Base-by-base conservation (phyloP, 2,113 vertebrate genomes). In the Cephalopterus ornatus region DNA sequence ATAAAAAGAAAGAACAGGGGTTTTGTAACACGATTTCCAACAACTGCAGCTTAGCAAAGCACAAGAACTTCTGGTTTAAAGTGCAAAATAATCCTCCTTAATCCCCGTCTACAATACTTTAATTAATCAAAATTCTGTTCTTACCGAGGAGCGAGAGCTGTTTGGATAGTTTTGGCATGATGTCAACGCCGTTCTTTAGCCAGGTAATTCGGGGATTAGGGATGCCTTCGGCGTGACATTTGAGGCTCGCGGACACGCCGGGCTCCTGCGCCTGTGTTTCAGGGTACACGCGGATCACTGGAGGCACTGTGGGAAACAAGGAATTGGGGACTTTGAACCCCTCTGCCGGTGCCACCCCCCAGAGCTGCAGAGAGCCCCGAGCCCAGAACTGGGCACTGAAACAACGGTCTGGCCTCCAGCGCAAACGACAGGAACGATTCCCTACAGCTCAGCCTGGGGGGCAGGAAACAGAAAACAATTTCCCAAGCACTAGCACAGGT, bases 201-300 rank as follows among this genome's bases (percentile, higher is more conserved):
- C 99, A 99, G 61, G 98, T 96, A 73, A 99, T 99, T 77, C 97
- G 98, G 78, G 99, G 99, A 89, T 98, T 98, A 17, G 99, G 99
- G 84, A 99, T 99, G 95, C 99, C 99, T 62, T 99, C 99, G 0
- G 99, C 99, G 0, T 99, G 99, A 89, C 99, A 99, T 50, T 94
- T 98, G 56, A 99, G 98, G 94, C 99, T 99, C 14, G 99, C 99
- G 0, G 98, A 98, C 50, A 99, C 97, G 0, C 99, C 99, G 0
- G 99, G 99, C 97, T 99, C 99, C 97, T 99, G 99, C 3, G 99
- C 99, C 97, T 99, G 99, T 2, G 98, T 99, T 91, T 99, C 99
- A 0, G 99, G 99, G 88, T 99, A 99, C 41, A 99, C 99, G 1
- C 99, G 98, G 91, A 99, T 99, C 97, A 99, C 99, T 0, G 99